Evolutionary conservation across 2,113 vertebrate species (phyloP).

Genomic region (Gambusia affinis): DNA sequence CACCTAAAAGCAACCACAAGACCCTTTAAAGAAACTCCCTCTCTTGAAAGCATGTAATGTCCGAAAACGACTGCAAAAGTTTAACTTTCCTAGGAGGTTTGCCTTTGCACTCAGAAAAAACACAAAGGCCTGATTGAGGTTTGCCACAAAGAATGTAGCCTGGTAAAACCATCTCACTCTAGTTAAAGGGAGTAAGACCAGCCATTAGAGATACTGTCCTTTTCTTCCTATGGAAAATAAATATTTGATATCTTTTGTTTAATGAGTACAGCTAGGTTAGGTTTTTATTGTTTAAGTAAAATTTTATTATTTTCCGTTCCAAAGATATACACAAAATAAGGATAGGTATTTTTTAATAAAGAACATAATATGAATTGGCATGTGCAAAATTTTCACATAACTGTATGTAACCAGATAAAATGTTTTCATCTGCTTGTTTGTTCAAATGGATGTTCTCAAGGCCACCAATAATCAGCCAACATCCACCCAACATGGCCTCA

Average conservation of each 20-base stretch:
- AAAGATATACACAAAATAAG: background rate
- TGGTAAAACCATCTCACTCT: background rate
- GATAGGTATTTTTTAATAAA: background rate
- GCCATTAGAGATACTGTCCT: background rate
- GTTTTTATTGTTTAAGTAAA: background rate
- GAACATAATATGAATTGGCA: background rate
- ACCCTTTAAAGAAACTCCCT: no score
- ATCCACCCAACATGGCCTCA: conserved; percentile 38
- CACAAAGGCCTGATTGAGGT: background rate
- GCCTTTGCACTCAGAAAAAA: no score
- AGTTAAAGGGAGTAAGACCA: background rate
- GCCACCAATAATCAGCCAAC: conserved; percentile 31
- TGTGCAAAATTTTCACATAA: background rate
- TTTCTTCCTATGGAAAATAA: background rate
- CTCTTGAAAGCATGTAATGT: no score
- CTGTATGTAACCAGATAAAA: conserved; percentile 35
- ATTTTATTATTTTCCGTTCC: background rate
- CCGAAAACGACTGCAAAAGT: no score
- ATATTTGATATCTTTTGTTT: background rate
- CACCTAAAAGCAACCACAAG: no score
- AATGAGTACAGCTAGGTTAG: background rate
- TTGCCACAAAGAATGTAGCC: background rate
- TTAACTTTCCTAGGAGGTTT: no score
- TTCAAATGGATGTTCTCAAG: conserved; percentile 35
- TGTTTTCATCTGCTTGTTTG: conserved; percentile 47